These are phyloP conservation scores for Acrocephalus kingi DNA, from an alignment of 2,113 vertebrate genomes.

Conservation along the genomic window DNA sequence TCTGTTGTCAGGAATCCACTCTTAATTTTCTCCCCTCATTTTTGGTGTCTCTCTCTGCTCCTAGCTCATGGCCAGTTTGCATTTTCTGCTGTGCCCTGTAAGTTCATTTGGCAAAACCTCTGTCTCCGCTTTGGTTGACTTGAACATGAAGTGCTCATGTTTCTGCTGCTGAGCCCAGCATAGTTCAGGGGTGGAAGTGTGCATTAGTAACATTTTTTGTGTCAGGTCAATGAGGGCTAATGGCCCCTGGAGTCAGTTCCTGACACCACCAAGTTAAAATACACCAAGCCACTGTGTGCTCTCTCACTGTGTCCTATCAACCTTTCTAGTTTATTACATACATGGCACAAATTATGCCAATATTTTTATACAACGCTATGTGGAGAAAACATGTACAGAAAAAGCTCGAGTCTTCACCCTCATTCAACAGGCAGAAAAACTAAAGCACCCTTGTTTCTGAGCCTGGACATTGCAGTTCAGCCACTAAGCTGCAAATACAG, in stretches of 20 bases:
- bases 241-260: background rate
- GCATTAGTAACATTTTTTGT: background rate
- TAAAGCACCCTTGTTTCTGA: background rate
- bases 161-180: background rate
- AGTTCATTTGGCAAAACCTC: background rate
- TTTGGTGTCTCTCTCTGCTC: background rate
- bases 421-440: background rate
- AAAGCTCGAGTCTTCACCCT: background rate
- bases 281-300: background rate
- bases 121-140: background rate
- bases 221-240: background rate
- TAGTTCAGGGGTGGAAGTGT: background rate
- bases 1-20: background rate
- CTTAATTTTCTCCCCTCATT: background rate
- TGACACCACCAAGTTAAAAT: background rate
- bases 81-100: background rate
- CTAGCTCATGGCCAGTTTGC: background rate
- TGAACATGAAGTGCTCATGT: background rate
- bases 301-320: background rate
- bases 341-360: background rate
- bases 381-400: background rate
- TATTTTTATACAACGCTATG: background rate
- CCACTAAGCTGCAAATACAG: background rate
- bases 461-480: background rate
- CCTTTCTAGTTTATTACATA: background rate